Base-by-base conservation (phyloP, 1,140 invertebrate species). In the Bombus terrestris region DNA sequence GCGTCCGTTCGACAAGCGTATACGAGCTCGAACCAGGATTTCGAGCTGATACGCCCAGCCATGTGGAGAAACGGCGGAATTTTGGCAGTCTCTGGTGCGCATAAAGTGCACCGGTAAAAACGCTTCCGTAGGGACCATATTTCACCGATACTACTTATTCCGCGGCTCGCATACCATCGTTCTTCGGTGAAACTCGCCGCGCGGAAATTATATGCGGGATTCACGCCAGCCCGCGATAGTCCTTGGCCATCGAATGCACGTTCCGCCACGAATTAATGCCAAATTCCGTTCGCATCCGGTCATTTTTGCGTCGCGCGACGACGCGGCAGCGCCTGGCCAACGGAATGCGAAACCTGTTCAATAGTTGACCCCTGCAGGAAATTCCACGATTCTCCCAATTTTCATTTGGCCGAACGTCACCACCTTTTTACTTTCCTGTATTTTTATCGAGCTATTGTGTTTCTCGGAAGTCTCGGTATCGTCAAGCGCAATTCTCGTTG, bases 131-230 rank as follows among this genome's bases (percentile, higher is more conserved):
- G 86, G 79, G 79, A 85, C 89, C 86, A 90, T 90, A 90, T 90
- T 90, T 90, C 88, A 90, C 86, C 79, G 78, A 90, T 90, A 90
- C 88, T 88, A 88, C 88, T 90, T 90, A 88, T 87, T 84, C 68
- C 81, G 37, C 81, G 89, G 74, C 69, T 47, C 89, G 79, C 83
- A 73, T 74, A 86, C 75, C 88, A 90, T 90, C 89, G 88, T 90
- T 90, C 88, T 90, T 90, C 83, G 59, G 39, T 32, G 43, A 64
- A 69, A 72, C 39, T 86, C 88, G 81, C 72, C 62, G 89, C 68
- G 84, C 83, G 86, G 82, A 90, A 90, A 90, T 90, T 90, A 90
- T 90, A 90, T 90, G 89, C 89, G 86, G 88, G 88, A 90, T 90
- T 85, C 88, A 82, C 86, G 89, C 89, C 89, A 90, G 88, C 35